These are phyloP conservation scores for Sphenopsis melanotis DNA, from an alignment of 2,797 vertebrate species.

Conservation along the genomic window DNA sequence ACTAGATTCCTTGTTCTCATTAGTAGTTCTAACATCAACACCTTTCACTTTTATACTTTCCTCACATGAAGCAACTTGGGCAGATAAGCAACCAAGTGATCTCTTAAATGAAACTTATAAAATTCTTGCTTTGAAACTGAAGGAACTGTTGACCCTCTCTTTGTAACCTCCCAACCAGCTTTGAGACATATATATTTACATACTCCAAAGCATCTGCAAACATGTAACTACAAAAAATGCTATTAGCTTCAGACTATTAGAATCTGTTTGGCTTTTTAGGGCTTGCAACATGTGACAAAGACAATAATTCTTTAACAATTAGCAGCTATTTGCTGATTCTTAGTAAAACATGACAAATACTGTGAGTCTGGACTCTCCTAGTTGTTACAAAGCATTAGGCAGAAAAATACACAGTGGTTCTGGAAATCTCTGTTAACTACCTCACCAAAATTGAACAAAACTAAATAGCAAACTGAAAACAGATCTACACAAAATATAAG, in stretches of 20 bases:
- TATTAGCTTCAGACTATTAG: neutral
- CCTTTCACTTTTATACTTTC: neutral
- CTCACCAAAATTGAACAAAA: neutral
- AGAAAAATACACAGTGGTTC: neutral
- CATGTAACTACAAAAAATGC: neutral
- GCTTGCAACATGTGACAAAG: neutral
- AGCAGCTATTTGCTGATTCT: neutral
- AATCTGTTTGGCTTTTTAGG: neutral
- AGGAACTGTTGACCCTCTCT: neutral
- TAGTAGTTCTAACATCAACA: neutral
- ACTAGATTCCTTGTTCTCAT: neutral
- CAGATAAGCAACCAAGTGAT: neutral
- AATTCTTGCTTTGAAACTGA: neutral
- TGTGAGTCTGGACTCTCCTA: neutral
- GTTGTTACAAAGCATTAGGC: neutral
- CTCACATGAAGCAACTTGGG: neutral
- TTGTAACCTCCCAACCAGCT: neutral
- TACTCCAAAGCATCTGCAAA: neutral
- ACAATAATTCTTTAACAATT: neutral
- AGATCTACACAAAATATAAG: neutral
- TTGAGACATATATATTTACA: neutral
- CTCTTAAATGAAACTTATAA: neutral
- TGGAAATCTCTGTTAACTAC: neutral
- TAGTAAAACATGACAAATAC: neutral
- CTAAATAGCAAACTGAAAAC: neutral